Percentiles rank a stretch among this genome's conserved stretches.
Conservation (phyloP, 1,140 invertebrate species). For the Hyles euphorbiae region DNA sequence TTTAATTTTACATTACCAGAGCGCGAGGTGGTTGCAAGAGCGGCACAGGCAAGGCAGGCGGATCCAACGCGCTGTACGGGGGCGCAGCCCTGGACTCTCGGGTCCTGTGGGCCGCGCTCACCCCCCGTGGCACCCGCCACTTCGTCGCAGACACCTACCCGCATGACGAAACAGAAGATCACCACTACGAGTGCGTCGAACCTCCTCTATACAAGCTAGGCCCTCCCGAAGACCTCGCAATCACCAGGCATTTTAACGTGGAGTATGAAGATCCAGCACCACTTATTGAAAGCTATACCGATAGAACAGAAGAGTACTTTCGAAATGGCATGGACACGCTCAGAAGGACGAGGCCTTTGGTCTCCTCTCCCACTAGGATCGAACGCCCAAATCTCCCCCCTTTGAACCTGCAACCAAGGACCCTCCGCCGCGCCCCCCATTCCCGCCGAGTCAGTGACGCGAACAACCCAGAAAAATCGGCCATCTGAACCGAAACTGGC, state of each 20-base stretch:
- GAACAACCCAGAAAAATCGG: conserved; percentile 70
- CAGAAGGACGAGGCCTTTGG: conserved; percentile 73
- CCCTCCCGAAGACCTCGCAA: conserved; percentile 61
- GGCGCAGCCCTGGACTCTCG: conserved; percentile 76
- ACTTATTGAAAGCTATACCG: conserved; percentile 82
- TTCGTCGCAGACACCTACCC: conserved; percentile 80
- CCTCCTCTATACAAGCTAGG: conserved; percentile 72
- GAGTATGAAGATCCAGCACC: conserved; percentile 83
- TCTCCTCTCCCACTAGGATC: conserved; percentile 86
- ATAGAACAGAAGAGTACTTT: conserved; percentile 64
- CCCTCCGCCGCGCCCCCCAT: conserved; percentile 75
- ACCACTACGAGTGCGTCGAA: conserved; percentile 86
- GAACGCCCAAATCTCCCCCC: conserved; percentile 87
- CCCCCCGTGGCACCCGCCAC: conserved; percentile 84
- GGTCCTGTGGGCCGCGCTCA: conserved; percentile 90
- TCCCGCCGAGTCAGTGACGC: conserved; percentile 79
- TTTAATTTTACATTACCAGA: conserved; percentile 24
- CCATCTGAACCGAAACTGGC: conserved; percentile 71
- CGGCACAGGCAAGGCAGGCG: conserved; percentile 55
- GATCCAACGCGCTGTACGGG: conserved; percentile 59
- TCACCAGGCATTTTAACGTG: conserved; percentile 83
- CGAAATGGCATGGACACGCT: conserved; percentile 68
- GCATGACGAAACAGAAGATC: conserved; percentile 77
- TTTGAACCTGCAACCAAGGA: conserved; percentile 81
- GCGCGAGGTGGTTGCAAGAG: conserved; percentile 61